Base-by-base conservation (phyloP, 2,797 vertebrate species). In the Eulemur coronatus region DNA sequence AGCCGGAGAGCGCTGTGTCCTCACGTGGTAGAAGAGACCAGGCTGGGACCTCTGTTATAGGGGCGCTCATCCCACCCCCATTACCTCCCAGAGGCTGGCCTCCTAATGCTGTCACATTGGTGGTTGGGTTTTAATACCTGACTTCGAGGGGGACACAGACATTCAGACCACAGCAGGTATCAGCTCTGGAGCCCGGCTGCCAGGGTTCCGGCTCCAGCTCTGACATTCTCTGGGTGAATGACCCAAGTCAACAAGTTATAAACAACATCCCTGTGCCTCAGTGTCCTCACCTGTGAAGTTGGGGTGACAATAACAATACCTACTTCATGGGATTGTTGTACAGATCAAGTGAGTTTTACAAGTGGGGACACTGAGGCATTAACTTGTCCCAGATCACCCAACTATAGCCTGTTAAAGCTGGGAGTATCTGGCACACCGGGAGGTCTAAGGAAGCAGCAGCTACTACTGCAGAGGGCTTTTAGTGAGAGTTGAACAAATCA, bases 351-450 rank as follows among this genome's bases (percentile, higher is more conserved):
- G 14, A 26, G 46, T 43, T 90, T 81, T 72, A 20, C 55, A 55
- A 50, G 22, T 63, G 84, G 38, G 52, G 84, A 91, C 52, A 79
- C 38, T 2, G 33, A 93, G 92, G 67, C 80, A 43, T 17, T 52
- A n/a, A 38, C 78, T 43, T 67, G 61, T 9, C 43, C n/a, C 14
- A 1, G 41, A 17, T 30, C 73, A 11, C 52, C 46, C 43, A 1
- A 9, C 9, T 8, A 5, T 0, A 4, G 7, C 26, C 2, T 1
- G 11, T 20, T 18, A 43, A 63, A 65, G 7, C 61, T 59, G 65
- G 67, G 70, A 30, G 8, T 9, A 0, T 2, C 11, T 2, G 18
- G 2, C 57, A 11, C 76, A 8, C 9, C 4, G 72, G 18, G 55
- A 73, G 46, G 15, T 79, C 78, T 8, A n/a, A 57, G 38, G 14